phyloP scores from a whole-genome alignment of 2,113 vertebrate species.

The Onychostruthus taczanowskii region DNA sequence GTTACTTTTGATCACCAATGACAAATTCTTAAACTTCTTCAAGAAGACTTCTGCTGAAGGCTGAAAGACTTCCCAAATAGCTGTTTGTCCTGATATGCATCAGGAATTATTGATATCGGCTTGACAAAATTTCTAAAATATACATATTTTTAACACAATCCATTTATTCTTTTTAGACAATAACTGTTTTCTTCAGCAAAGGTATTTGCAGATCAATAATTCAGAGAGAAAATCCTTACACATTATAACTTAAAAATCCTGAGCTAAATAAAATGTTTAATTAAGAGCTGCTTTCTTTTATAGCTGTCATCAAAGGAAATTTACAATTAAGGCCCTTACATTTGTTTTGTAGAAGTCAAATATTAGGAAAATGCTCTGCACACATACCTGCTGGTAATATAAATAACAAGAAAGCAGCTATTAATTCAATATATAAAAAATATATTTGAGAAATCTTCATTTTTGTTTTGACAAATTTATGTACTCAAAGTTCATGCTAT shows the following conservation, averaged over 20 bases:
- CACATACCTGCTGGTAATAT: neutral
- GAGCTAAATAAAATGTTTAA: neutral
- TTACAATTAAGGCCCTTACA: neutral
- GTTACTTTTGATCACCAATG: neutral
- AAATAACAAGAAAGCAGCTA: neutral
- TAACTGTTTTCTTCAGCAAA: neutral
- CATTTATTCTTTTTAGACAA: neutral
- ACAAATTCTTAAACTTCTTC: neutral
- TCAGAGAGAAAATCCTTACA: neutral
- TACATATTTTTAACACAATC: neutral
- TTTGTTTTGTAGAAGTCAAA: neutral
- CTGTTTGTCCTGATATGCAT: neutral
- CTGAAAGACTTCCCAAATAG: neutral
- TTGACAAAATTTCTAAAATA: neutral
- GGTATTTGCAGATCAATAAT: neutral
- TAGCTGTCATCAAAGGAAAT: neutral
- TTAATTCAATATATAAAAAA: neutral
- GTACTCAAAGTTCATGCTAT: neutral
- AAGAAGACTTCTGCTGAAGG: neutral
- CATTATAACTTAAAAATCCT: neutral
- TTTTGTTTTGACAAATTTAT: neutral
- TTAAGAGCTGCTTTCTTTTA: neutral
- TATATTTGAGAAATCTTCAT: neutral
- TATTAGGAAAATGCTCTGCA: neutral
- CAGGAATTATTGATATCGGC: neutral